Evolutionary conservation across 2,888 invertebrate genomes (phyloP), one percentile per base, ranked within the genome.

Genomic region (Colostygia pectinataria): DNA sequence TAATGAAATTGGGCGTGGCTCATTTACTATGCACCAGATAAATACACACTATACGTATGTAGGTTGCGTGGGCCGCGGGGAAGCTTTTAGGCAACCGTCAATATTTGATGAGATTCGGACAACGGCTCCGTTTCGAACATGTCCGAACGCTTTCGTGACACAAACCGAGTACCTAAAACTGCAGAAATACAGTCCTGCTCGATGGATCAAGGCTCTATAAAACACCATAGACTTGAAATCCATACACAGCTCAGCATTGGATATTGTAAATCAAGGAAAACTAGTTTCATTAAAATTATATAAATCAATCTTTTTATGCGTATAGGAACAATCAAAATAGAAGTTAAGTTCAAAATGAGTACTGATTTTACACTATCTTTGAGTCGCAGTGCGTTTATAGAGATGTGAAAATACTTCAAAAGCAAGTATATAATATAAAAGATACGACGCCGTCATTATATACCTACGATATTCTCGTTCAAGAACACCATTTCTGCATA

Each of bases 91-190:
- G 68, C 68, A 61, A 49, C 53, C 71, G 71, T 88, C 80, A 87
- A 88, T 88, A 84, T 85, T 88, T 83, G 82, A 89, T 87, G 83
- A 80, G 80, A 66, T 72, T 80, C 81, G 83, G 83, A 81, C 85
- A 70, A 43, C 59, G 65, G 55, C 63, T 56, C 39, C 53, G 52
- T 55, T 66, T 66, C 57, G 59, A 59, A 61, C 57, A 57, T 61
- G 65, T 65, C 68, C 61, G 59, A 56, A 57, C 20, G 43, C 61
- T 60, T 45, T 42, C 40, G 37, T 38, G 24, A 25, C 48, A 41
- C 28, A 40, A 40, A 20, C 40, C 10, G 23, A 38, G 15, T 18
- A 18, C 23, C 12, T 27, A 32, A 23, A 39, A 40, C 27, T 38
- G 32, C 32, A 34, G 8, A 44, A 44, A 42, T 7, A 14, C 10